These are phyloP conservation scores for Crambe crambe DNA, from an alignment of 37 sponge, comb jelly and placozoan species.

Conservation along the genomic window DNA sequence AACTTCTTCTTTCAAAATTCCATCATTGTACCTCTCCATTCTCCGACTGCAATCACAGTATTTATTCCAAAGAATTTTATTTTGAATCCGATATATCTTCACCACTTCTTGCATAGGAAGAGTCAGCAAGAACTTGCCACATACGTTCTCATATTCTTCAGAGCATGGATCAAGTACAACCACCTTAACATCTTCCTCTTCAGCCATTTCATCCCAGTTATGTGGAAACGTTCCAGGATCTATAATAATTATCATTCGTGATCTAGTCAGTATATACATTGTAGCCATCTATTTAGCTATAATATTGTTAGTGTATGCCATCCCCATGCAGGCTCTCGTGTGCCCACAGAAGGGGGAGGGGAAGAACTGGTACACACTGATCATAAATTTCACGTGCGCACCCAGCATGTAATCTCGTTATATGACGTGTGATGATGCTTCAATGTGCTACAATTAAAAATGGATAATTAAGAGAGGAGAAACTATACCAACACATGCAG, in stretches of 20 bases:
- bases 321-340: too few relatives aligned
- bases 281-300: too few relatives aligned
- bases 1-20: slow-evolving; percentile 2
- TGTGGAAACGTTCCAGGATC: slow-evolving; percentile 30
- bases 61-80: slow-evolving; percentile 53
- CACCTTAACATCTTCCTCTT: slow-evolving; percentile 7
- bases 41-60: slow-evolving; percentile 23
- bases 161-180: background rate
- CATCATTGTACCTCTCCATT: slow-evolving; percentile 14
- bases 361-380: too few relatives aligned
- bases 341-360: too few relatives aligned
- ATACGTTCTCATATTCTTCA: slow-evolving; percentile 29
- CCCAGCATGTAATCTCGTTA: too few relatives aligned
- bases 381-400: too few relatives aligned
- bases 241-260: background rate
- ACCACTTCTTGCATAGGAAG: slow-evolving; percentile 30
- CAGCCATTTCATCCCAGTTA: slow-evolving; percentile 34
- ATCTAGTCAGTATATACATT: too few relatives aligned
- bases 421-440: too few relatives aligned
- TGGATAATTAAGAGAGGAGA: too few relatives aligned
- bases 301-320: too few relatives aligned
- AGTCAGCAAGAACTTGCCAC: slow-evolving; percentile 6
- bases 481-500: too few relatives aligned
- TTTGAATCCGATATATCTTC: slow-evolving; percentile 60
- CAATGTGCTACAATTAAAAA: too few relatives aligned